Base-by-base conservation (phyloP, 2,888 invertebrate species). In the Rhingia rostrata region DNA sequence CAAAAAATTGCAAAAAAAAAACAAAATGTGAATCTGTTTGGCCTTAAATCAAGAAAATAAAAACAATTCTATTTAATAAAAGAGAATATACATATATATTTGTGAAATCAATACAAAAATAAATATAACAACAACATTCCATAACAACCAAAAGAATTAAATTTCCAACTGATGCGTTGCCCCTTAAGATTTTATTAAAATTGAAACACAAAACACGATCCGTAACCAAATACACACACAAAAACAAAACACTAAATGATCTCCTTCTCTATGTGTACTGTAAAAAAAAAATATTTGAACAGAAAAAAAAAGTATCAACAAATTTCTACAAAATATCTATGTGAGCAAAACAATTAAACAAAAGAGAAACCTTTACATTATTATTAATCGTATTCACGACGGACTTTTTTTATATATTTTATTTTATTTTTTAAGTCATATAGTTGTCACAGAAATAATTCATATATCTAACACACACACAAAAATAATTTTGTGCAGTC, bases 11-110 rank as follows among this genome's bases (percentile, higher is more conserved):
- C 61, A 64, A 63, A 66, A 49, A 49, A 61, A 69, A 63, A 78
- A 70, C 56, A 54, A 70, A 64, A 64, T 79, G 78, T 79, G 70
- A 82, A 82, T 82, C 78, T 70, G 47, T 70, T 82, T 51, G 86
- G 78, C 77, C 78, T 82, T 82, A 75, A 78, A 61, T 54, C 30
- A 37, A 39, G 41, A 61, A 39, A 49, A 80, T 47, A 47, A 45
- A 12, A 61, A 47, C 33, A 63, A 67, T 37, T 64, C 56, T 64
- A 64, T 22, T 82, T 69, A 74, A 64, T 35, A 56, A 60, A 69
- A 43, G 49, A 51, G 35, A 49, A 45, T 63, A 43, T 69, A 58
- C 41, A 66, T 43, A 35, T 32, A 53, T 58, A 67, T 39, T 54
- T 39, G 49, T 47, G 33, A 66, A 49, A 14, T 33, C 30, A 61